Evolutionary conservation across 2,797 vertebrate genomes (phyloP).

Genomic region (Varecia variegata): DNA sequence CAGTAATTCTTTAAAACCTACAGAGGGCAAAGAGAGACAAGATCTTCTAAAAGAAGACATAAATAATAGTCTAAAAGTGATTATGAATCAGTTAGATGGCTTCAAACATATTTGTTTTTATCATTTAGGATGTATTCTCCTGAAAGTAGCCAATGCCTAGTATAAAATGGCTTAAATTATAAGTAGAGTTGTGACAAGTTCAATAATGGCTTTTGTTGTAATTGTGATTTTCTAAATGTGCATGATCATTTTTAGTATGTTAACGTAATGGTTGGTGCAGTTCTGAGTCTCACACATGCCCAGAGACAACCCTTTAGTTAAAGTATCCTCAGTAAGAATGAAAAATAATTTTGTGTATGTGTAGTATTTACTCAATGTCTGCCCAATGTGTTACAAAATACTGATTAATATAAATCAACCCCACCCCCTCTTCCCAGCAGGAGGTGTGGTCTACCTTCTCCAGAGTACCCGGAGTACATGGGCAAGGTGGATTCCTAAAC

Average conservation of each 20-base stretch:
- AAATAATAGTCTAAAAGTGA: not conserved
- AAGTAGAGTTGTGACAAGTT: not conserved
- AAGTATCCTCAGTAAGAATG: not conserved
- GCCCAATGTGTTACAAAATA: not conserved
- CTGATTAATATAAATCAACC: not conserved
- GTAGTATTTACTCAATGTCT: not conserved
- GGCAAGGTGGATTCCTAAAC: not conserved
- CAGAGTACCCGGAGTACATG: not conserved
- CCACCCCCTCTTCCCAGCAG: not conserved
- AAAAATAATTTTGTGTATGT: not conserved
- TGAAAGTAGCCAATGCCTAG: not conserved
- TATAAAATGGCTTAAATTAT: not conserved
- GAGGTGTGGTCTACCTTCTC: not conserved
- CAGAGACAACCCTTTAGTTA: not conserved
- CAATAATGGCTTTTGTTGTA: not conserved
- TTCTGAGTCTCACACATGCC: not conserved
- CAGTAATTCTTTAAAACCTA: slow-evolving; percentile 31
- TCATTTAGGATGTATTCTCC: not conserved
- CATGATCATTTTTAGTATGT: not conserved
- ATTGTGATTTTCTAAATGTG: not conserved
- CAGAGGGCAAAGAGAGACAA: slow-evolving; percentile 3
- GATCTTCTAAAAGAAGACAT: not conserved
- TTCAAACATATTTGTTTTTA: not conserved
- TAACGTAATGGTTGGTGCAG: not conserved
- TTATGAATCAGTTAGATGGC: not conserved